Conservation (phyloP, 37 sponge, comb jelly and placozoan genomes). For the Spongilla lacustris region DNA sequence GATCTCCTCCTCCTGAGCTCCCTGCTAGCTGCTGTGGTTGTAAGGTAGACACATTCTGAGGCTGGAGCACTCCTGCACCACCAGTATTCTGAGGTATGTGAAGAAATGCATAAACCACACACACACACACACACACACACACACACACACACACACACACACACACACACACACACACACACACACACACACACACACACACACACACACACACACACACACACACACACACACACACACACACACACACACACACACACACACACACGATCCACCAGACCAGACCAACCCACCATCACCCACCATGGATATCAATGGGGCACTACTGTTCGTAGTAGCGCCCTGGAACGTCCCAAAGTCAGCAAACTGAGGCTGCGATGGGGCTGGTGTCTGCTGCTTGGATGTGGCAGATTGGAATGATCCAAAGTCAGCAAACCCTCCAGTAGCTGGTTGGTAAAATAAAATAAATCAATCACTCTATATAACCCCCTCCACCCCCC, state of each 20-base stretch:
- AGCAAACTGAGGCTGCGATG: constrained; percentile 17
- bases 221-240: not conserved
- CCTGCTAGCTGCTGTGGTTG: not conserved
- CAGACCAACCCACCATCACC: not conserved
- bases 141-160: constrained; percentile 31
- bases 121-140: constrained; percentile 29
- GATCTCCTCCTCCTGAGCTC: not conserved
- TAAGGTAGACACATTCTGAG: not conserved
- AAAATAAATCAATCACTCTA: not conserved
- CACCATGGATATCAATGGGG: not conserved
- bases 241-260: not conserved
- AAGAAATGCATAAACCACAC: not conserved
- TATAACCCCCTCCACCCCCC: not conserved
- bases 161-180: constrained; percentile 34
- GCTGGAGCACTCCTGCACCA: not conserved
- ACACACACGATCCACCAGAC: not conserved
- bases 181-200: constrained; percentile 4
- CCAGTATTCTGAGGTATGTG: not conserved
- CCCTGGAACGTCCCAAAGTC: constrained; percentile 48
- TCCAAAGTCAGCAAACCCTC: constrained; percentile 71
- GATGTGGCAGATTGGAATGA: constrained; percentile 38
- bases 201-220: not conserved
- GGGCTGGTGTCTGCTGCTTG: constrained; percentile 16
- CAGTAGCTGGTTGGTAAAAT: not conserved
- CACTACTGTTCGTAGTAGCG: not conserved